Base-by-base conservation (phyloP, 2,113 vertebrate genomes). In the Scomber scombrus region DNA sequence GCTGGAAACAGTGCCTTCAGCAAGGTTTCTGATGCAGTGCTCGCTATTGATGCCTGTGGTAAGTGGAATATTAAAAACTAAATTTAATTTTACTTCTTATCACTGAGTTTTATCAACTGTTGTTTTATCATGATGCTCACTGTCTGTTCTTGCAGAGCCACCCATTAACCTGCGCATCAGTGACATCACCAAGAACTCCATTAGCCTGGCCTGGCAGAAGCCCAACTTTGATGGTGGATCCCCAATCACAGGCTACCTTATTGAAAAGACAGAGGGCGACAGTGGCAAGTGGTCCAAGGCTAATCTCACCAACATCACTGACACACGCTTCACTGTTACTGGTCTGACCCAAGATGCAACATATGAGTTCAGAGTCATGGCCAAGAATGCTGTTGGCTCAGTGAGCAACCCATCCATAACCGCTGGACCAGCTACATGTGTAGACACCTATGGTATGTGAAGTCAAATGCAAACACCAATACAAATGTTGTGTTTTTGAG, bases 31-130 rank as follows among this genome's bases (percentile, higher is more conserved):
- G 97, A 99, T 89, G 94, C 97, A 71, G 97, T 99, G 56, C 92
- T 99, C 85, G 98, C 98, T 71, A 99, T 99, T 85, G 98, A 99
- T 90, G 95, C 98, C 51, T 99, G 98, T 76, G 98, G 98, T 99
- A 95, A 92, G 97, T 95, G 85, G 60, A 66, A 57, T 9, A 2
- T n/a, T 21, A 13, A 46, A 49, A 34, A 15, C 3, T 40, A 8
- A 7, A 26, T n/a, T 6, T 16, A 15, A 45, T 13, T 46, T 7
- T 13, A 10, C 13, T 50, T 10, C 9, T 12, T 26, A 18, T 1
- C 34, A 40, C 7, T 40, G 9, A 40, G 34, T 40, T 40, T 40
- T 40, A 29, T 8, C 21, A 54, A 43, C 11, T 23, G 3, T 46
- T 50, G 2, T 60, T 9, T 49, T 60, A 47, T 71, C n/a, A 80